Evolutionary conservation across 2,797 vertebrate species (phyloP).

Genomic region (Hoplostethus atlanticus): DNA sequence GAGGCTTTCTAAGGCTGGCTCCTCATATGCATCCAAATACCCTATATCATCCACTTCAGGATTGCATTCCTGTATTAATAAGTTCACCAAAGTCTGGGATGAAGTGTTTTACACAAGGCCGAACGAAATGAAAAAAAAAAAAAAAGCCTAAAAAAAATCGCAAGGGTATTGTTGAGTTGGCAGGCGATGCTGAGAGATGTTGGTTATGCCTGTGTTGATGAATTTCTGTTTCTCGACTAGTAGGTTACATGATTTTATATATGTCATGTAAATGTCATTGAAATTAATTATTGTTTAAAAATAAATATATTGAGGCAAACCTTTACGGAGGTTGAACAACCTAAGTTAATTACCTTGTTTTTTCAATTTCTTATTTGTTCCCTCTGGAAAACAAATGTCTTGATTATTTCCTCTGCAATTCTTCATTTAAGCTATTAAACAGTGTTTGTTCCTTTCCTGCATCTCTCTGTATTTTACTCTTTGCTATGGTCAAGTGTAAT

Average conservation of each 20-base stretch:
- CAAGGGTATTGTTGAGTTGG: background rate
- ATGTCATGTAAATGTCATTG: too few relatives aligned
- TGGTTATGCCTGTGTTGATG: background rate
- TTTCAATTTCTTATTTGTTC: background rate
- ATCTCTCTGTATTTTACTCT: constrained; percentile 26
- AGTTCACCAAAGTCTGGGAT: background rate
- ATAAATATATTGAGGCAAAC: too few relatives aligned
- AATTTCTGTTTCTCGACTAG: background rate
- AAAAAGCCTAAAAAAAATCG: background rate
- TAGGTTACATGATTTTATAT: background rate
- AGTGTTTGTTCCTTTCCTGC: background rate
- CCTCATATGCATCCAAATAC: constrained; percentile 49
- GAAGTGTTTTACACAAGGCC: background rate
- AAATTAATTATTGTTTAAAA: too few relatives aligned
- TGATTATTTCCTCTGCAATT: background rate
- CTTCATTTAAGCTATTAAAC: background rate
- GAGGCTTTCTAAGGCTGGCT: constrained; percentile 29
- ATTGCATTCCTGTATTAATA: constrained; percentile 11
- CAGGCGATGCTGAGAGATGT: background rate
- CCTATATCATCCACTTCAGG: constrained; percentile 35
- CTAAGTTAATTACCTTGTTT: too few relatives aligned
- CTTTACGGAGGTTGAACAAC: too few relatives aligned
- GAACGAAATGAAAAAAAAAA: background rate
- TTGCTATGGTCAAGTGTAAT: constrained; percentile 15
- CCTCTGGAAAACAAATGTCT: background rate